These are phyloP conservation scores for Nephotettix cincticeps DNA, from an alignment of 1,140 invertebrate genomes.

Conservation along the genomic window DNA sequence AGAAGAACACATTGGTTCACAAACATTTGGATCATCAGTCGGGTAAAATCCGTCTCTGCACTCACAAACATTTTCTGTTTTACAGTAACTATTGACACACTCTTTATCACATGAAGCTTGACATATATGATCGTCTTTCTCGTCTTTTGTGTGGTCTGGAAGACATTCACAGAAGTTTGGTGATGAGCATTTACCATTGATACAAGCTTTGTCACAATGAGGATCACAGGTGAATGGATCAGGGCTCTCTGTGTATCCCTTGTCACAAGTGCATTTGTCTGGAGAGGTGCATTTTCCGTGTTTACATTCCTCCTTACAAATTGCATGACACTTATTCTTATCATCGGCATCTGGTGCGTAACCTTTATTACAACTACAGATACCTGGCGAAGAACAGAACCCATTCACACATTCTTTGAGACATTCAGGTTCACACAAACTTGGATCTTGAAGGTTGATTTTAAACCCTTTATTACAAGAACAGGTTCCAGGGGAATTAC, in stretches of 20 bases:
- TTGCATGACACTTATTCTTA: neutral
- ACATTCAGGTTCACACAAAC: neutral
- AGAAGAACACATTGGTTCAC: neutral
- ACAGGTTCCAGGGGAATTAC: neutral
- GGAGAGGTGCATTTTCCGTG: neutral
- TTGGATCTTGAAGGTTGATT: too few relatives aligned
- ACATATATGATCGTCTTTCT: neutral
- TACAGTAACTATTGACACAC: conserved; percentile 10
- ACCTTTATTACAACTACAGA: neutral
- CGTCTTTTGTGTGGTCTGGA: neutral
- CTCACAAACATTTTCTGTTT: neutral
- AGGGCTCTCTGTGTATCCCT: neutral
- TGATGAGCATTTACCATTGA: neutral
- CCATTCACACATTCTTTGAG: neutral
- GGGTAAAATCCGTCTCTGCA: neutral
- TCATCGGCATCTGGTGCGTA: neutral
- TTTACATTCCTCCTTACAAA: neutral
- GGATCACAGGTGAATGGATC: neutral
- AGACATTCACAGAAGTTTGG: neutral
- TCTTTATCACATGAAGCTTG: neutral
- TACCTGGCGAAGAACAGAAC: neutral
- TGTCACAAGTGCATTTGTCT: neutral
- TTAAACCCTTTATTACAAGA: neutral
- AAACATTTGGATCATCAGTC: neutral
- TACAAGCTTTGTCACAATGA: neutral